These are phyloP conservation scores for Leistus spinibarbis DNA, from an alignment of 2,888 invertebrate species.

Conservation along the genomic window DNA sequence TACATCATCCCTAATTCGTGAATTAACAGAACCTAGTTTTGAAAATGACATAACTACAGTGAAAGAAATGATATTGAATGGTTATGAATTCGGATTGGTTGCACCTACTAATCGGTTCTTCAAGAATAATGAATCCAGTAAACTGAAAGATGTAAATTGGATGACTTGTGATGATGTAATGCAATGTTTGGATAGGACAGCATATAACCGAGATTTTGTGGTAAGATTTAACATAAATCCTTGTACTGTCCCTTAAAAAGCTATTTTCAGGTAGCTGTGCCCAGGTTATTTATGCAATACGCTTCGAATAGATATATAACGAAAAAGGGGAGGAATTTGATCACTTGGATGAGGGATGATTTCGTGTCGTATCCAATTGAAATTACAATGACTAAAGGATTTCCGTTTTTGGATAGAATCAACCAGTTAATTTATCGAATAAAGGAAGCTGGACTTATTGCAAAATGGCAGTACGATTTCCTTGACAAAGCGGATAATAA, in stretches of 20 bases:
- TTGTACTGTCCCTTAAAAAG: slow-evolving; percentile 37
- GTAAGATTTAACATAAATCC: slow-evolving; percentile 13
- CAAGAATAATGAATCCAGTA: not conserved
- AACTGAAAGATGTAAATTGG: not conserved
- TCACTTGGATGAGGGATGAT: slow-evolving; percentile 47
- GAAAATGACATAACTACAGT: slow-evolving; percentile 45
- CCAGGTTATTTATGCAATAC: slow-evolving; percentile 48
- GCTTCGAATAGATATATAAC: slow-evolving; percentile 46
- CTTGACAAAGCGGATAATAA: slow-evolving; percentile 37
- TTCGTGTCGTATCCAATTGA: slow-evolving; percentile 51
- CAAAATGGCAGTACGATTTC: slow-evolving; percentile 45
- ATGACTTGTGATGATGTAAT: slow-evolving; percentile 44
- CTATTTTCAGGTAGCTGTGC: slow-evolving; percentile 42
- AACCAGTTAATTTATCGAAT: slow-evolving; percentile 47
- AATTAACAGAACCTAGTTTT: slow-evolving; percentile 46
- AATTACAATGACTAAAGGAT: slow-evolving; percentile 52
- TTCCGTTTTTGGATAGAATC: slow-evolving; percentile 48
- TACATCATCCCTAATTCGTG: slow-evolving; percentile 47
- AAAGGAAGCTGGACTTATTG: slow-evolving; percentile 48
- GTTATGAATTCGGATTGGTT: slow-evolving; percentile 45
- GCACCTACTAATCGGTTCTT: slow-evolving; percentile 44
- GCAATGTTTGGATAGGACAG: slow-evolving; percentile 46
- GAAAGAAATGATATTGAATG: slow-evolving; percentile 45
- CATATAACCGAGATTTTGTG: slow-evolving; percentile 44
- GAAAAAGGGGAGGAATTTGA: slow-evolving; percentile 43